Base-by-base conservation (phyloP, 2,113 vertebrate genomes). In the Oriolus oriolus region DNA sequence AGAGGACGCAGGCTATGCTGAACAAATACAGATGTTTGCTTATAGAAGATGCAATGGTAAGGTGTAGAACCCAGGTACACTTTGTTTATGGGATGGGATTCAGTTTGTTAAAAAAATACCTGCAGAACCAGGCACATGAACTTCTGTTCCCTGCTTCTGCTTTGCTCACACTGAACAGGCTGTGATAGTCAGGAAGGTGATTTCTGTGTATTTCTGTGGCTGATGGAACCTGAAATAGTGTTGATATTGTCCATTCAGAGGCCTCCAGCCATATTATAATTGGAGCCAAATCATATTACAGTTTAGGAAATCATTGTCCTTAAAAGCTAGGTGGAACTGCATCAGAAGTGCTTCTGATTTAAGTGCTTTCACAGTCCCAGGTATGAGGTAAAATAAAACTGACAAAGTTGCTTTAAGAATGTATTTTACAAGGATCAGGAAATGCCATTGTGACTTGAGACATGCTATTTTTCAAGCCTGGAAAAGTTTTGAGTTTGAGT, bases 1-100 rank as follows among this genome's bases (percentile, higher is more conserved):
- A 98, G 96, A 99, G 98, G 97, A 99, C 99, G 4, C 98, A 99
- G 87, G 97, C 98, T 89, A 99, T 99, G 99, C 98, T 99, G 35
- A 99, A 99, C 98, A 99, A 99, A 96, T 99, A 99, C 96, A 98
- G 99, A 94, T 98, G 98, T 77, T 98, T 99, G 74, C 98, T 99
- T n/a, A 96, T 99, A 95, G 99, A 99, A 97, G 99, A 99, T 78
- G 98, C 99, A 74, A 99, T 99, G 99, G 99, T 99, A 98, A 96
- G 97, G 39, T 47, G 31, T 84, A 89, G 59, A 77, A 84, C 14
- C 15, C 30, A 66, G 31, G 16, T 77, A 26, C 15, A 39, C 50
- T 53, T 66, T 22, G 10, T 86, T 82, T 54, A 37, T 70, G 45
- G 37, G 19, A 15, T 80, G 22, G 69, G 56, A 83, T 42, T 87